These are phyloP conservation scores for Hydrotaea cyrtoneurina DNA, from an alignment of 2,888 invertebrate genomes.

Conservation along the genomic window DNA sequence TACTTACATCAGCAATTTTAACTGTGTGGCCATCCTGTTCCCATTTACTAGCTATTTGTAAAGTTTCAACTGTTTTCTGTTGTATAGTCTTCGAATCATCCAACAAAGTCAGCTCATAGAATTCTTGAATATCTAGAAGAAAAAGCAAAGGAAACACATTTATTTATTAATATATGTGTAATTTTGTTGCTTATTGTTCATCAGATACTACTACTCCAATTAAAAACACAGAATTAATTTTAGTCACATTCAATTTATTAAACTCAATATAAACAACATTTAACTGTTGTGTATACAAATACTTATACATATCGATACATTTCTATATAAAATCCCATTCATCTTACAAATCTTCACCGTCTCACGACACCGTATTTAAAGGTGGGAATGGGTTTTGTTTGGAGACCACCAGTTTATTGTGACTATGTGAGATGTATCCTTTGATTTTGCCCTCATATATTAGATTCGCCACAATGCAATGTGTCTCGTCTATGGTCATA, in stretches of 20 bases:
- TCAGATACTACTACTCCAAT: neutral
- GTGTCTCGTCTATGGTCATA: constrained; percentile 95
- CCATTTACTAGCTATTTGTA: constrained; percentile 97
- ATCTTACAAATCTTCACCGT: constrained; percentile 60
- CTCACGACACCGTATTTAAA: constrained; percentile 84
- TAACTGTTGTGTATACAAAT: no score
- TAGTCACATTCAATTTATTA: constrained; percentile 1
- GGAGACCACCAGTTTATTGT: constrained; percentile 97
- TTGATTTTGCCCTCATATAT: constrained; percentile 98
- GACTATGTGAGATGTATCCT: constrained; percentile 98
- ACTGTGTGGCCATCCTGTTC: constrained; percentile 83
- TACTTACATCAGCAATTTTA: constrained; percentile 80
- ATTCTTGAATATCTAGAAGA: constrained; percentile 97
- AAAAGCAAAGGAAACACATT: constrained; percentile 82
- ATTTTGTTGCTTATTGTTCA: neutral
- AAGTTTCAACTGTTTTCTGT: constrained; percentile 97
- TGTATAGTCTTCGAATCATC: constrained; percentile 97
- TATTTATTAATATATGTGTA: neutral
- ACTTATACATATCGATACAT: no score
- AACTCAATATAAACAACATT: neutral
- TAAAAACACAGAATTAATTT: neutral
- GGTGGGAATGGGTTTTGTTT: constrained; percentile 98
- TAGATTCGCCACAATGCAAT: constrained; percentile 97
- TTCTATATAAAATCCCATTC: no score
- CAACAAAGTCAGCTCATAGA: constrained; percentile 97